Base-by-base conservation (phyloP, 2,888 invertebrate genomes). In the Synergus laeviventris region DNA sequence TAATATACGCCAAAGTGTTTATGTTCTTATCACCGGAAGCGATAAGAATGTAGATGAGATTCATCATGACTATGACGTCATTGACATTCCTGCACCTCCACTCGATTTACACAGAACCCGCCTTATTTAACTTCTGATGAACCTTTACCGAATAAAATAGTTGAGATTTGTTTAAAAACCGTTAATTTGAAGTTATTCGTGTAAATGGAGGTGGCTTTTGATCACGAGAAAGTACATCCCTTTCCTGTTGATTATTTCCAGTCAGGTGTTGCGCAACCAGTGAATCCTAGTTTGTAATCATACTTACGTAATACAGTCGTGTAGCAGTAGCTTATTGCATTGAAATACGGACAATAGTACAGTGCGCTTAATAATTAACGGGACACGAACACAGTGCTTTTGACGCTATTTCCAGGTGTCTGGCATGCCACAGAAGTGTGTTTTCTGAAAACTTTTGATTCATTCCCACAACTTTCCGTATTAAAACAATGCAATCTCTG, bases 401-500 rank as follows among this genome's bases (percentile, higher is more conserved):
- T 78, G 74, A 77, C 76, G 78, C 81, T 83, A 81, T 81, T 83
- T 77, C 76, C 76, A 75, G 75, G 74, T 78, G 75, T 70, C 31
- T 76, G 70, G 73, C 73, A 66, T 62, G 56, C 76, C 76, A 56
- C 74, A 76, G 78, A 76, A 79, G 77, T 81, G 78, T 85, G 86
- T 86, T 85, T 87, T 85, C 83, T 79, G 84, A 86, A 87, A 88
- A 87, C 86, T 87, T 87, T 79, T 76, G 82, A 86, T 85, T 83
- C 86, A 85, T 87, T 87, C 85, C 82, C 79, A 82, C 82, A 87
- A 87, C 87, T 87, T 87, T 87, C 82, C 81, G 84, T 83, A 86
- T 86, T 87, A 87, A 83, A 83, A 86, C 86, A 86, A 86, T 85
- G 83, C 84, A 36, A 77, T 61, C 74, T 73, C 82, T 76, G 82